Base-by-base conservation (phyloP, 2,888 invertebrate genomes). In the Pristionchus fissidentatus region DNA sequence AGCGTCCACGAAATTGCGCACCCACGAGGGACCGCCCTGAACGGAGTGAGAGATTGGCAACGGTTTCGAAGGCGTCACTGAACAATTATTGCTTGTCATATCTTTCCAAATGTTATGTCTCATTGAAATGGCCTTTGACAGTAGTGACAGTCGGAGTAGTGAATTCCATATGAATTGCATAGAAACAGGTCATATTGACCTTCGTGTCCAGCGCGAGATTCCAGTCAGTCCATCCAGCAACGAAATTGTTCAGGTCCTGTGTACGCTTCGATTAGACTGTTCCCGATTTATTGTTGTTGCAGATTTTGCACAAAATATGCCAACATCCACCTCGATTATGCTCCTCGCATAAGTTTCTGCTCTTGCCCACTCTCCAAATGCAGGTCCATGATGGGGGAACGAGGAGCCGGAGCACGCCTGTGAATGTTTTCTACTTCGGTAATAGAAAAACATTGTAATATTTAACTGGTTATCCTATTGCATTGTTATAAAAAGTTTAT, bases 11-110 rank as follows among this genome's bases (percentile, higher is more conserved):
- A 49, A 73, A 55, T 83, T 83, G 46, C 41, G 26, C 26, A 55
- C 73, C 83, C 83, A 83, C 73, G 83, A 73, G 0, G 83, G 83
- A 41, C 83, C 83, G 26, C 80, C 80, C 80, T 81, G 62, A n/a
- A 80, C 1, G 5, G 1, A 57, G 55, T 13, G 19, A 26, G 3
- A 62, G 29, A 62, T 29, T 62, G 55, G 49, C 19, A 49, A 19
- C 10, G 19, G 10, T 13, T 49, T 49, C 19, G 49, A 49, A 49
- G 19, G n/a, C n/a, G n/a, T n/a, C n/a, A n/a, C n/a, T n/a, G n/a
- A n/a, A n/a, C n/a, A n/a, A n/a, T n/a, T n/a, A n/a, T n/a, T n/a
- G n/a, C n/a, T n/a, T n/a, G n/a, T n/a, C n/a, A n/a, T n/a, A n/a
- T n/a, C n/a, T n/a, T n/a, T n/a, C n/a, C n/a, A n/a, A n/a, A n/a